Base-by-base conservation (phyloP, 2,113 vertebrate genomes). In the Pogona vitticeps region DNA sequence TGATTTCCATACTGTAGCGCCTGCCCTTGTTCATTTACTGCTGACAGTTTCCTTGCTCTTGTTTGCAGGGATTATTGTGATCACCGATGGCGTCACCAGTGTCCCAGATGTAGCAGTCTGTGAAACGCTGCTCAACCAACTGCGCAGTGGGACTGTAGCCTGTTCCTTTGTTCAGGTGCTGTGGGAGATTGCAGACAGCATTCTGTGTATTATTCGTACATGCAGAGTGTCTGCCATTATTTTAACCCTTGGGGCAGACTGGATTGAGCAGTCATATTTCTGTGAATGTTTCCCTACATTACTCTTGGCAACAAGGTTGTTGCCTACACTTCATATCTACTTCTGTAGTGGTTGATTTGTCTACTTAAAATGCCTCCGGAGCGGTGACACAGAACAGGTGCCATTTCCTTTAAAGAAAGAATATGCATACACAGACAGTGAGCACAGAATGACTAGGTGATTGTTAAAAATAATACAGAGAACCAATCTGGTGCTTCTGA, bases 21-120 rank as follows among this genome's bases (percentile, higher is more conserved):
- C 59, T 73, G 61, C 70, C 6, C 40, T 21, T 15, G 7, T 28
- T 59, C 38, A 67, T 65, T 26, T 82, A 20, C 36, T 86, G n/a
- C 33, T 78, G 20, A 85, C 52, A 26, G 33, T 38, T 61, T 28
- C 13, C 18, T n/a, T 52, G 17, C 71, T 52, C 15, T 71, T 86
- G 9, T 81, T 91, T 82, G 1, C 92, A 99, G 99, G 99, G 71
- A 98, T 99, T 91, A 99, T 99, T 73, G 98, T 99, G 78, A 99
- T 99, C 93, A 99, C 99, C 1, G 99, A 99, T 78, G 99, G 99
- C 9, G 99, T 99, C 92, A 99, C 98, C 17, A 99, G 98, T n/a
- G 98, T 99, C 76, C 98, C 99, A 17, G 99, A 99, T 61, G 98
- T 99, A 38, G 98, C 98, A 0, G 97, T 99, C 75, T 99, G 98